Evolutionary conservation across 2,888 invertebrate genomes (phyloP), one percentile per base, ranked within the genome.

Genomic region (Pasiphila rectangulata): DNA sequence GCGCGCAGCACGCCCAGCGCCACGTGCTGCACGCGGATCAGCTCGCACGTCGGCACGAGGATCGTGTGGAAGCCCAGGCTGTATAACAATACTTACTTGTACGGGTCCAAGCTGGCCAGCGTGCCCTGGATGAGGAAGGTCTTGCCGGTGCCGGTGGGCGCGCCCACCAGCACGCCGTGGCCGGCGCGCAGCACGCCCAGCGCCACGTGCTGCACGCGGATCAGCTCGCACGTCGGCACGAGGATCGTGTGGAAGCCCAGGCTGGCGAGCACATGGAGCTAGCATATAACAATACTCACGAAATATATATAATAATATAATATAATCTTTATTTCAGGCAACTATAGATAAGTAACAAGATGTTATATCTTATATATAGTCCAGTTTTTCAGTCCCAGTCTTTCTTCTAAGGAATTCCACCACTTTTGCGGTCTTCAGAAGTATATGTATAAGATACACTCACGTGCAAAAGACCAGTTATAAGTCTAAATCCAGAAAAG

Each of bases 121-220:
- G 94, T 93, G 50, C 91, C 92, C 52, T 93, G 92, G 0, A 95
- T 93, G 7, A 94, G 93, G 6, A 93, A 95, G 0, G 96, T 95
- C 84, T 97, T 95, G 6, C 95, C 95, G 0, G 96, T 95, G n/a
- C 97, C 97, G 0, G 96, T 95, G 19, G 95, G 93, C 0, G 97
- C 97, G 0, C 94, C 93, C 24, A 97, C 75, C 59, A 97, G 79
- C 2, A 95, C 93, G 0, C 96, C 95, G 70, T 90, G 89, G 0
- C 93, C 92, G 3, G 90, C 83, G 21, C 78, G 75, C 42, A 96
- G 74, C 51, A 96, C 90, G 4, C 91, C 87, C 5, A 91, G 89
- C 0, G 95, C 92, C 2, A 97, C 82, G 64, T 91, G 92, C 69
- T 95, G 92, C 69, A 97, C 95, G 4, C 97, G 90, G n/a, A 96